phyloP scores from a whole-genome alignment of 1,140 invertebrate genomes.

The Ceratosolen fusciceps region DNA sequence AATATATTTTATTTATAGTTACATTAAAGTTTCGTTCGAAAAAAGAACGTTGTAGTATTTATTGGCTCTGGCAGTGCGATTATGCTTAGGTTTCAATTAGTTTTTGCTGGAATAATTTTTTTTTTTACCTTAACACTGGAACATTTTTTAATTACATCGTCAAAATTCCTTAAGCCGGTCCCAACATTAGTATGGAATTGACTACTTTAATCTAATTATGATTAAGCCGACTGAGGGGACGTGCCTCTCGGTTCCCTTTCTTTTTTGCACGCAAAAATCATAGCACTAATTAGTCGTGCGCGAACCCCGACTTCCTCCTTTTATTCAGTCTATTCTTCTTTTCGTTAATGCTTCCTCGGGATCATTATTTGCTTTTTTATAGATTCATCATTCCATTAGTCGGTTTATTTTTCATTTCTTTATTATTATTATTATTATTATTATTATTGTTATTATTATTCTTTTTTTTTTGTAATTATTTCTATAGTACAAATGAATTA shows the following conservation, averaged over 20 bases:
- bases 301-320: neutral
- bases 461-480: no score
- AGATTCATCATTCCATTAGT: conserved; percentile 1
- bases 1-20: no score
- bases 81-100: neutral
- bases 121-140: neutral
- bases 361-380: conserved; percentile 19
- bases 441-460: no score
- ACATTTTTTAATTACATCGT: conserved; percentile 27
- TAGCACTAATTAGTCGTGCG: conserved; percentile 33
- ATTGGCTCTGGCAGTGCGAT: neutral
- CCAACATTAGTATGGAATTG: conserved; percentile 17
- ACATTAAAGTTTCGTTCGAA: no score
- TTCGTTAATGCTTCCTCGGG: neutral
- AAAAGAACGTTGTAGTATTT: no score
- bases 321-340: neutral
- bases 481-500: no score
- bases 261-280: conserved; percentile 27
- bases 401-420: conserved; percentile 11
- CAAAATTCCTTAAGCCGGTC: conserved; percentile 10
- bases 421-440: no score
- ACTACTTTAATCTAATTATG: conserved; percentile 47
- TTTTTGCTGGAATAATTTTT: conserved; percentile 14
- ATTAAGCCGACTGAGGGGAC: neutral
- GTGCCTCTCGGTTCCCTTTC: conserved; percentile 4